phyloP scores from a whole-genome alignment of 2,113 vertebrate species.

The Apodemus sylvaticus region DNA sequence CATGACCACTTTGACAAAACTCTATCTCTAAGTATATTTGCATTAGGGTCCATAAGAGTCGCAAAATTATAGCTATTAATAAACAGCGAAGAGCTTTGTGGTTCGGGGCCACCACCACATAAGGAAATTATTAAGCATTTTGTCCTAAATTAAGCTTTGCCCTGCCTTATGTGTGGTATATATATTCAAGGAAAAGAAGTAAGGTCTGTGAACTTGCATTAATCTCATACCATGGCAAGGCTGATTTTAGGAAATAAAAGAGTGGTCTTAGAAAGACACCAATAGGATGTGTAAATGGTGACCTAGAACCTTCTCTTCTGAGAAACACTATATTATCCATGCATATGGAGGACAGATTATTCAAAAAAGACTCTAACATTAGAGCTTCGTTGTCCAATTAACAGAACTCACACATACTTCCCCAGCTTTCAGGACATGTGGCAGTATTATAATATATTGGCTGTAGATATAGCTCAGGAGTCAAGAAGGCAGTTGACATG shows the following conservation, averaged over 20 bases:
- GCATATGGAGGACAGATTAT: not conserved
- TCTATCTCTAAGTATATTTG: too few species aligned
- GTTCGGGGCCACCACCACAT: too few species aligned
- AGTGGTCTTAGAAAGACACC: not conserved
- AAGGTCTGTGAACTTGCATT: not conserved
- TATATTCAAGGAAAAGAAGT: not conserved
- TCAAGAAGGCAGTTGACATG: not conserved
- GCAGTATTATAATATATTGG: not conserved
- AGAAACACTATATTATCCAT: not conserved
- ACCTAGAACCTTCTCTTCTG: not conserved
- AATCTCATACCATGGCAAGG: accelerated
- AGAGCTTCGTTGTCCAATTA: not conserved
- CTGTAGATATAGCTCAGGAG: not conserved
- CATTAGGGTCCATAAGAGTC: too few species aligned
- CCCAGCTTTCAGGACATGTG: not conserved
- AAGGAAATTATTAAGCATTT: not conserved
- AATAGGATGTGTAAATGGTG: not conserved
- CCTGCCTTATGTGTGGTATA: not conserved
- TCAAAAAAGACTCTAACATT: not conserved
- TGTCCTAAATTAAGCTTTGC: not conserved
- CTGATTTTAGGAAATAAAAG: not conserved
- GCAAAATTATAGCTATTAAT: too few species aligned
- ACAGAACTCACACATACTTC: not conserved
- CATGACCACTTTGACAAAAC: too few species aligned
- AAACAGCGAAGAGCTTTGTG: too few species aligned